Evolutionary conservation across 1,140 invertebrate species (phyloP).

Genomic region (Drosophila azteca): DNA sequence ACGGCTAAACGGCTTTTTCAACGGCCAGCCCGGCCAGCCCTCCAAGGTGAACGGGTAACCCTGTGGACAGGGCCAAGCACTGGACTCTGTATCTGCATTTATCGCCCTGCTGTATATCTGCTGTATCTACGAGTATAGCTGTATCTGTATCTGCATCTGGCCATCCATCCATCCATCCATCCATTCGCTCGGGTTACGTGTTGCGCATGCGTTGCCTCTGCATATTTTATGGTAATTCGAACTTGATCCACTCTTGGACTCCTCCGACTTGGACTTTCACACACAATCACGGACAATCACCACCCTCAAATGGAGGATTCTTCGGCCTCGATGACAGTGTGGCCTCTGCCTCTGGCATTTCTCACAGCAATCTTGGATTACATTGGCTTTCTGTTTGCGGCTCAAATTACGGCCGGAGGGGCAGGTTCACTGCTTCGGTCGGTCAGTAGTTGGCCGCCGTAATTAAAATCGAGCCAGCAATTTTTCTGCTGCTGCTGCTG

Average conservation of each 20-base stretch:
- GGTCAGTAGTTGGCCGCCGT: conserved; percentile 31
- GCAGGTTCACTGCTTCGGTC: conserved; percentile 64
- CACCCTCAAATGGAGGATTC: conserved; percentile 30
- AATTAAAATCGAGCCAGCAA: conserved; percentile 65
- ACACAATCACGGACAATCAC: conserved; percentile 17
- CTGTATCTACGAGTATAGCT: conserved; percentile 40
- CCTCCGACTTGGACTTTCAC: conserved; percentile 59
- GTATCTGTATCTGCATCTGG: conserved; percentile 14
- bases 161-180: conserved; percentile 34
- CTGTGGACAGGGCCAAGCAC: conserved; percentile 31
- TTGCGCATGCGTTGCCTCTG: conserved; percentile 70
- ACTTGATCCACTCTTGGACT: conserved; percentile 42
- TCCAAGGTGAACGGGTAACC: conserved; percentile 68
- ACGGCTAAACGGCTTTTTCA: conserved; percentile 42
- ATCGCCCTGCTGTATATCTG: conserved; percentile 35
- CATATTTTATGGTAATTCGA: conserved; percentile 77
- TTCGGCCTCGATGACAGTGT: conserved; percentile 27
- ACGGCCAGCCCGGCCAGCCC: conserved; percentile 3
- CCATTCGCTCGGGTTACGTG: conserved; percentile 62
- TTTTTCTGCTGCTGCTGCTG: conserved; percentile 27
- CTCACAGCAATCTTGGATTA: conserved; percentile 63
- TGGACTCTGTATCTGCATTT: conserved; percentile 13
- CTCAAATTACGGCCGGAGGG: conserved; percentile 55
- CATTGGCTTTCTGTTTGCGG: conserved; percentile 49
- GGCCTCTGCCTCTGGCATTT: conserved; percentile 38